These are phyloP conservation scores for Bruchidius siliquastri DNA, from an alignment of 2,888 invertebrate species.

Conservation along the genomic window DNA sequence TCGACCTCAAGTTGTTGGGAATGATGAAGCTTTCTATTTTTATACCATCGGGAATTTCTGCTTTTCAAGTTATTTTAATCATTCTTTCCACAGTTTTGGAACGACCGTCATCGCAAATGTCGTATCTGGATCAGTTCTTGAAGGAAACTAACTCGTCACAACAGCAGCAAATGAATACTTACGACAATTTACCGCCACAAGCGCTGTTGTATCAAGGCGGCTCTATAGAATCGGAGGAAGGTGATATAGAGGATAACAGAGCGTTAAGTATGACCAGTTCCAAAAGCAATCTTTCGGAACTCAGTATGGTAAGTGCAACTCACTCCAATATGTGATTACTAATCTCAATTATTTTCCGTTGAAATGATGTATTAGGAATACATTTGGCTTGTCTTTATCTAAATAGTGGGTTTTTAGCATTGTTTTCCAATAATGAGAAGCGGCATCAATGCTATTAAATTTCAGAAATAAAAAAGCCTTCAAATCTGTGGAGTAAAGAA, in stretches of 20 bases:
- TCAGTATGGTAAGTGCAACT: slow-evolving; percentile 63
- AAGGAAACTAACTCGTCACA: slow-evolving; percentile 60
- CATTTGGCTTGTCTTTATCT: too few species aligned
- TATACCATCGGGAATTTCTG: neutral
- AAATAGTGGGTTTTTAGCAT: too few species aligned
- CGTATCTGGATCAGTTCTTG: slow-evolving; percentile 84
- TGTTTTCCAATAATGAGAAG: too few species aligned
- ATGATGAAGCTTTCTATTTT: neutral
- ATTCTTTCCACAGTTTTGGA: slow-evolving; percentile 63
- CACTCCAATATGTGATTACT: neutral
- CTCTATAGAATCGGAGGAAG: slow-evolving; percentile 67
- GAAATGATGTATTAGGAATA: too few species aligned
- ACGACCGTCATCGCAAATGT: slow-evolving; percentile 86
- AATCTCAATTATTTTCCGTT: neutral
- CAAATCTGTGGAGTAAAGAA: too few species aligned
- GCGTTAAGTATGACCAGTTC: slow-evolving; percentile 75
- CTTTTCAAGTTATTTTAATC: neutral
- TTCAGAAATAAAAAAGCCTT: too few species aligned
- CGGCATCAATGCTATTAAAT: too few species aligned
- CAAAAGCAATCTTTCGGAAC: slow-evolving; percentile 78
- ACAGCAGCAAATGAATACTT: slow-evolving; percentile 33
- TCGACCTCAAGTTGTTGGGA: neutral
- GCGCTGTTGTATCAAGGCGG: slow-evolving; percentile 48
- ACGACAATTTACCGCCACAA: slow-evolving; percentile 38
- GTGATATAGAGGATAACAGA: slow-evolving; percentile 70